Base-by-base conservation (phyloP, 2,113 vertebrate species). In the Corythoichthys intestinalis region DNA sequence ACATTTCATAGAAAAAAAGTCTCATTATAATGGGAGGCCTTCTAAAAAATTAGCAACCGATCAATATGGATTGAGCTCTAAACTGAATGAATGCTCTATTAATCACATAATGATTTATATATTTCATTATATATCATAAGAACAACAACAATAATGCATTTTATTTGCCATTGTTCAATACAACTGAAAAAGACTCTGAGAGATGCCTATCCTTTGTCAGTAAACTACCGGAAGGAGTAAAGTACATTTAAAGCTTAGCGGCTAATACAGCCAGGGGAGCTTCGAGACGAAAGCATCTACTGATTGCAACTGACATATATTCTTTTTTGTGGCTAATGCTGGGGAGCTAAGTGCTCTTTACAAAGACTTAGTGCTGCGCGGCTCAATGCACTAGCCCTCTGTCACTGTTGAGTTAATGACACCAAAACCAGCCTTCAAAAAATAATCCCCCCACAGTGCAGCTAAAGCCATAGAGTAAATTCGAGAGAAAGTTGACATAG, bases 311-410 rank as follows among this genome's bases (percentile, higher is more conserved):
- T 88, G 90, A 92, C 90, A 85, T 84, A 85, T 84, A 82, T 90
- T 85, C 82, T 89, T 58, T 35, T 85, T 83, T 86, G 84, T 85
- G 71, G 76, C 85, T 90, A 81, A 83, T 78, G 81, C 79, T 77
- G 78, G 81, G 82, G 82, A 89, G 90, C 78, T 87, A 93, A 93
- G 91, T 84, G 86, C n/a, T 88, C 89, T 88, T 91, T 89, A 90
- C 82, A 86, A 88, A 88, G 79, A 92, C 88, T 93, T 90, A 91
- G 77, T 87, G 85, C 68, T 78, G 80, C 85, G 83, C 78, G 63
- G 74, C 72, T 87, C 62, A 66, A 87, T 90, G 90, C 72, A 59
- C 66, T 57, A 69, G 77, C 83, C 46, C 84, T 91, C 88, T 85
- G 86, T 91, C 80, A 89, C 84, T 85, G 90, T 82, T 83, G 84